A percentile compares a stretch with the other conserved stretches of the same genome.
Evolutionary conservation across 2,888 invertebrate species (phyloP).

Genomic region (Zaprionus obscuricornis): DNA sequence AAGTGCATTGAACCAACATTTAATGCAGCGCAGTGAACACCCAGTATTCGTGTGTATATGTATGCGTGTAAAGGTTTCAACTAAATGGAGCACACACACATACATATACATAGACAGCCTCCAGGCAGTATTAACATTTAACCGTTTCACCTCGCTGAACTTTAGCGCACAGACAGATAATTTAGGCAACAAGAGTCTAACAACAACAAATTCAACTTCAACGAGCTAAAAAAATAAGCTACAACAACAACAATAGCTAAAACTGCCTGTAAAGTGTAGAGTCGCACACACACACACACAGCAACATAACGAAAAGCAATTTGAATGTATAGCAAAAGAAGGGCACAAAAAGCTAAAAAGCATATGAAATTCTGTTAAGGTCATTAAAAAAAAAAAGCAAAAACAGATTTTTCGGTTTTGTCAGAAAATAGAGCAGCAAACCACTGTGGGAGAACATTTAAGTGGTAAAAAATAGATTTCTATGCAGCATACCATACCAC

Average conservation of each 20-base stretch:
- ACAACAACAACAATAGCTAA: conserved; percentile 18
- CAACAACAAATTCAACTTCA: conserved; percentile 62
- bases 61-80: not conserved
- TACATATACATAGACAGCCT: not conserved
- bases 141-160: conserved; percentile 81
- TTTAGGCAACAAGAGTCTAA: no score
- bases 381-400: conserved; percentile 21
- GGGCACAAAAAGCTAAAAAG: conserved; percentile 44
- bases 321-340: conserved; percentile 38
- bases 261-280: not conserved
- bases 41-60: conserved; percentile 31
- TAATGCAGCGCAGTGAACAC: conserved; percentile 29
- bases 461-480: not conserved
- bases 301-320: conserved; percentile 29
- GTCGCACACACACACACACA: not conserved
- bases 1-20: conserved; percentile 42
- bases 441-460: not conserved
- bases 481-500: no score
- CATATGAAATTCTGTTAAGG: conserved; percentile 29
- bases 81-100: conserved; percentile 47
- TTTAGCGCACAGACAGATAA: conserved; percentile 55
- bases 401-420: conserved; percentile 6
- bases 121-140: conserved; percentile 76
- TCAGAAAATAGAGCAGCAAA: no score
- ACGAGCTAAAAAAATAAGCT: conserved; percentile 26